Evolutionary conservation across 1,140 invertebrate genomes (phyloP).

Genomic region (Formica exsecta): DNA sequence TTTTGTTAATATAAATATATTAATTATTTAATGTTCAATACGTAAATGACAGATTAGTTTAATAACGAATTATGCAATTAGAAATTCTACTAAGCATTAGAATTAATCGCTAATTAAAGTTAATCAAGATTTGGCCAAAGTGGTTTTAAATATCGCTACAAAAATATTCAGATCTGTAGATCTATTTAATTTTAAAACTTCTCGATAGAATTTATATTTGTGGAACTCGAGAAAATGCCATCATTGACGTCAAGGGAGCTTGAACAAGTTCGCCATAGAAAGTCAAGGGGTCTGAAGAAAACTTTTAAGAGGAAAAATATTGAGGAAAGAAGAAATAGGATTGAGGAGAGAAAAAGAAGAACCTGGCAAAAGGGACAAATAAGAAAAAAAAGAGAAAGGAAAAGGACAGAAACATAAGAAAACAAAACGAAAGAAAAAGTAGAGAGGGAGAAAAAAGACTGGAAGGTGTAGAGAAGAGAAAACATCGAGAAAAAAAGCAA

Average conservation of each 20-base stretch:
- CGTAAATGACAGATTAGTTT: no score
- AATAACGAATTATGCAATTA: no score
- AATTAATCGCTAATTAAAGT: no score
- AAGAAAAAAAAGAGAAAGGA: background rate
- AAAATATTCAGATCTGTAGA: background rate
- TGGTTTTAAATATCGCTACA: background rate
- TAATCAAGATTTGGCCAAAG: no score
- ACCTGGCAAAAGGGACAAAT: background rate
- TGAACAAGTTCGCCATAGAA: background rate
- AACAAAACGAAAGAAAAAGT: background rate
- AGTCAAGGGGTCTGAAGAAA: background rate
- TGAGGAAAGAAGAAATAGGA: background rate
- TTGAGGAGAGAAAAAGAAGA: background rate
- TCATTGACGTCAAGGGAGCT: background rate
- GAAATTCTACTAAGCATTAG: no score
- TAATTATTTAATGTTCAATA: no score
- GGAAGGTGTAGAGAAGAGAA: background rate
- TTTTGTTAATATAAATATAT: no score
- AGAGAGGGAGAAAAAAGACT: conserved; percentile 35
- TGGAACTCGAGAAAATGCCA: background rate
- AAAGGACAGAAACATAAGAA: background rate
- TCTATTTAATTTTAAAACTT: background rate
- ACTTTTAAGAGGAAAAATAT: background rate
- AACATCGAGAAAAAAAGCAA: background rate
- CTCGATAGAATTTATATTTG: conserved; percentile 3